Evolutionary conservation across 2,888 invertebrate genomes (phyloP).

Genomic region (Caenorhabditis virilis): DNA sequence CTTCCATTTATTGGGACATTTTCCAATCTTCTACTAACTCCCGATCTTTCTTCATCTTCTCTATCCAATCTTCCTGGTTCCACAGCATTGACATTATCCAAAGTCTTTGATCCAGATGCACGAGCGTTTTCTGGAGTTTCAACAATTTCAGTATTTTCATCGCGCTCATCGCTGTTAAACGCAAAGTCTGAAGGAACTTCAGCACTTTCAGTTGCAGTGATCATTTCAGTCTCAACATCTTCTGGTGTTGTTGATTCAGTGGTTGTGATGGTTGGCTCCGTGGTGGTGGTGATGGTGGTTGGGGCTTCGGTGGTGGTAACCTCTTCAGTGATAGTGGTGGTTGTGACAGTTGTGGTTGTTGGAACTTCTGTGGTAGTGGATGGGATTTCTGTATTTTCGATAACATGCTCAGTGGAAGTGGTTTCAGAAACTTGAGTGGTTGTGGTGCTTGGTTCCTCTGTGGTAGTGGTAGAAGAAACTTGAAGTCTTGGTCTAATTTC

Average conservation of each 20-base stretch:
- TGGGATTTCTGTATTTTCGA: neutral
- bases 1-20: conserved; percentile 19
- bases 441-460: conserved; percentile 8
- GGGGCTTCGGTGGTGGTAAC: conserved; percentile 7
- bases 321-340: conserved; percentile 1
- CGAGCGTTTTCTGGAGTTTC: conserved; percentile 28
- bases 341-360: conserved; percentile 11
- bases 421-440: conserved; percentile 6
- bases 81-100: conserved; percentile 25
- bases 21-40: conserved; percentile 14
- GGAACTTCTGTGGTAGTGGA: conserved; percentile 3
- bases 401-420: conserved; percentile 2
- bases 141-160: conserved; percentile 31
- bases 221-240: conserved; percentile 4
- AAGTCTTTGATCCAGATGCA: conserved; percentile 25
- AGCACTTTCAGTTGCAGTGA: too few relatives aligned
- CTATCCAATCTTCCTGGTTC: conserved; percentile 19
- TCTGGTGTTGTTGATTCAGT: neutral
- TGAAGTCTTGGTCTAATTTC: too few relatives aligned
- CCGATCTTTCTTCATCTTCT: conserved; percentile 2
- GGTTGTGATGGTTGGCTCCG: neutral
- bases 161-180: conserved; percentile 30
- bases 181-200: conserved; percentile 28
- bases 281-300: conserved; percentile 6
- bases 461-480: too few relatives aligned